Conservation (phyloP, 2,797 vertebrate genomes). For the Microtus obscurus region DNA sequence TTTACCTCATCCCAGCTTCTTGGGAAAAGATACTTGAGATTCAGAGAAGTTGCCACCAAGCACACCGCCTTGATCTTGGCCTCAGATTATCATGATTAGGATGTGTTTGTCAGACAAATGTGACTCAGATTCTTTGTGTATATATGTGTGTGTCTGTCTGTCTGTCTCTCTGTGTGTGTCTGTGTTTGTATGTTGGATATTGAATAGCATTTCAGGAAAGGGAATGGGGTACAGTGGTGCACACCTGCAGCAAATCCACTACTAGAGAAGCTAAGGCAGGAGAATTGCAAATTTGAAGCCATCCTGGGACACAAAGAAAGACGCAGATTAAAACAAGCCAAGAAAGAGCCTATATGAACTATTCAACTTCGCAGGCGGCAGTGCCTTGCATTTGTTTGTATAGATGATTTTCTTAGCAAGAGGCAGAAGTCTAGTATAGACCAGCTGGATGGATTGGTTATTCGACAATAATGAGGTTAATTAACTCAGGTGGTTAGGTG, state of each 20-base stretch:
- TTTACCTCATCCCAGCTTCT: neutral
- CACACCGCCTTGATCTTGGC: conserved; percentile 45
- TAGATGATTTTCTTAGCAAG: neutral
- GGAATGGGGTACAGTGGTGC: neutral
- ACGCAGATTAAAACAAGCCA: neutral
- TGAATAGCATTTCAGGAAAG: neutral
- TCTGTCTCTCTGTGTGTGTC: neutral
- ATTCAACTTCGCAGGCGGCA: neutral
- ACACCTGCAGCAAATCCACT: neutral
- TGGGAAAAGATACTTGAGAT: conserved; percentile 44
- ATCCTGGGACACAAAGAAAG: neutral
- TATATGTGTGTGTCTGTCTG: neutral
- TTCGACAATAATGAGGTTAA: conserved; percentile 55
- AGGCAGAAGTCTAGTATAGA: neutral
- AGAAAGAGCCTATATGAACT: neutral
- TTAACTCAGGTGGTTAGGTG: conserved; percentile 69
- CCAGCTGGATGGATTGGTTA: neutral
- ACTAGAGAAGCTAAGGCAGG: neutral
- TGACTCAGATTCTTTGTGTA: conserved; percentile 17
- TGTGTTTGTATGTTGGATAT: neutral
- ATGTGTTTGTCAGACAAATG: conserved; percentile 26
- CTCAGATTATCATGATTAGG: conserved; percentile 33
- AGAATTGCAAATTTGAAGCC: neutral
- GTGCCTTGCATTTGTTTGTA: neutral
- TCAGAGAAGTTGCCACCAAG: conserved; percentile 30